Evolutionary conservation across 2,797 vertebrate species (phyloP).

Genomic region (Synanceia verrucosa): DNA sequence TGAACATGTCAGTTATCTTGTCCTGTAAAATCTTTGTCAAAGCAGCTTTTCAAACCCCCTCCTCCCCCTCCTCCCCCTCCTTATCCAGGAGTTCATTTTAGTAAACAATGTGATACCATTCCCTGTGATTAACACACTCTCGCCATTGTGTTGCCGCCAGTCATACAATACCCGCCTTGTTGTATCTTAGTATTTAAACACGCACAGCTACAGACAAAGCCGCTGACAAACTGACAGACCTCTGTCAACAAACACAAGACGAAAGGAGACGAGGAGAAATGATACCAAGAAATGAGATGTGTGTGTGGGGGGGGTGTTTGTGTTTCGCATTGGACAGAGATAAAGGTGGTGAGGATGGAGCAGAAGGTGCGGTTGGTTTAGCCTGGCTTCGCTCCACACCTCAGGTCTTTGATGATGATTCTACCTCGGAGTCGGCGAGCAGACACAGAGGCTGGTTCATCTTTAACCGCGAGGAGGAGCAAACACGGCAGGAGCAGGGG

Average conservation of each 20-base stretch:
- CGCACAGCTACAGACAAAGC: slow-evolving; percentile 56
- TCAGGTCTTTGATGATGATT: slow-evolving; percentile 75
- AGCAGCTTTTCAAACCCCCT: neutral
- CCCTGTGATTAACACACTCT: slow-evolving; percentile 56
- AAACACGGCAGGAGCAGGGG: slow-evolving; percentile 42
- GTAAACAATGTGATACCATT: slow-evolving; percentile 56
- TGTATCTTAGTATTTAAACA: slow-evolving; percentile 63
- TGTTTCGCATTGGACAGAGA: slow-evolving; percentile 67
- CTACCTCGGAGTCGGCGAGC: slow-evolving; percentile 64
- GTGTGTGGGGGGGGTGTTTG: slow-evolving; percentile 1
- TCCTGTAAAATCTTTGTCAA: slow-evolving; percentile 18
- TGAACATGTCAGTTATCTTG: slow-evolving; percentile 16
- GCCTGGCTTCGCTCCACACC: slow-evolving; percentile 73
- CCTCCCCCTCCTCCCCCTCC: slow-evolving; percentile 1
- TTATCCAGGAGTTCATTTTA: slow-evolving; percentile 39
- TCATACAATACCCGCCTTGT: slow-evolving; percentile 64
- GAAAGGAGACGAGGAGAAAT: slow-evolving; percentile 49
- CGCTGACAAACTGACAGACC: slow-evolving; percentile 56
- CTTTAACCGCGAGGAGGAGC: slow-evolving; percentile 57
- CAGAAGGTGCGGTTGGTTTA: slow-evolving; percentile 63
- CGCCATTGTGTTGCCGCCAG: slow-evolving; percentile 52
- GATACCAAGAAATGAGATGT: slow-evolving; percentile 40
- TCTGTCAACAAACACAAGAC: slow-evolving; percentile 64
- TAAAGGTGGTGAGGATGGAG: slow-evolving; percentile 65
- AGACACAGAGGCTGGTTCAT: slow-evolving; percentile 72